These are phyloP conservation scores for Bubo bubo DNA, from an alignment of 2,113 vertebrate species.

Conservation along the genomic window DNA sequence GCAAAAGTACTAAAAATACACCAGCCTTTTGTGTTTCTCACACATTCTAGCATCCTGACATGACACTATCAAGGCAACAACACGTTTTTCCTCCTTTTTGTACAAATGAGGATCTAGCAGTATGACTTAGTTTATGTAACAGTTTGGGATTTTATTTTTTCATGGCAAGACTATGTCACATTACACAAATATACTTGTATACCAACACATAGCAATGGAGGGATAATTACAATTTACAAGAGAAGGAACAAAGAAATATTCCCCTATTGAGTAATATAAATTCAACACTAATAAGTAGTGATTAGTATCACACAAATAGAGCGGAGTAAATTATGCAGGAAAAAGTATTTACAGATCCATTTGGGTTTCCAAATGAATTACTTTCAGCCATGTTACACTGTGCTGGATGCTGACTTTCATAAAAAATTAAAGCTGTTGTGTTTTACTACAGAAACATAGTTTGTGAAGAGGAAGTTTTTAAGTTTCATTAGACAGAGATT, in stretches of 20 bases:
- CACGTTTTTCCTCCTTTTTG: background rate
- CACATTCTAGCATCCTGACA: background rate
- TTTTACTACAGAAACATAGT: background rate
- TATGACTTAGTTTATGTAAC: background rate
- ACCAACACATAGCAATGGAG: background rate
- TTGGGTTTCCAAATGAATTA: constrained; percentile 19
- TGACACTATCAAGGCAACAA: background rate
- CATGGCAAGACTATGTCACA: background rate
- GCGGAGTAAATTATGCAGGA: constrained; percentile 21
- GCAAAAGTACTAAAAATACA: background rate
- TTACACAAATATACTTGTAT: background rate
- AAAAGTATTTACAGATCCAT: constrained; percentile 32
- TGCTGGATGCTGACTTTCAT: constrained; percentile 9
- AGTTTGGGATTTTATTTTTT: background rate
- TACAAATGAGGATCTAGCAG: background rate
- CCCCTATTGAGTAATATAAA: background rate
- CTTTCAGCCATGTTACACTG: background rate
- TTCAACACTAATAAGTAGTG: constrained; percentile 1
- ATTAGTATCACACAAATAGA: background rate
- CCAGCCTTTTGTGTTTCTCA: background rate
- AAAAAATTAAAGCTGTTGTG: constrained; percentile 33
- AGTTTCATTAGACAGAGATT: background rate
- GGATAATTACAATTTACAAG: background rate
- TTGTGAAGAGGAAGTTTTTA: background rate
- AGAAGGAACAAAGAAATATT: background rate